Evolutionary conservation across 1,140 invertebrate species (phyloP).

Genomic region (Lepidurus packardi): DNA sequence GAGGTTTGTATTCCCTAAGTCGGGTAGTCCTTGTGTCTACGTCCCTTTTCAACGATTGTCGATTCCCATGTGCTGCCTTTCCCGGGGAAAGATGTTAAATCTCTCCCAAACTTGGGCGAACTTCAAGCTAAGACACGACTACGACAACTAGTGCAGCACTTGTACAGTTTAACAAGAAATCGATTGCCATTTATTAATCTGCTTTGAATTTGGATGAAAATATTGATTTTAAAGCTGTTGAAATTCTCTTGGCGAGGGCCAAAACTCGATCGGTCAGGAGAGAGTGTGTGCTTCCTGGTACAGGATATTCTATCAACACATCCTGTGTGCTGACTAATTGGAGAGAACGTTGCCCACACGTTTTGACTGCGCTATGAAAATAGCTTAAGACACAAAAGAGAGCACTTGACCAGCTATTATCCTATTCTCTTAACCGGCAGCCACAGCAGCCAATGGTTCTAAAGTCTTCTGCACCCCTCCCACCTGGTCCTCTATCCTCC

Average conservation of each 20-base stretch:
- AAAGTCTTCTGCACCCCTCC: not conserved
- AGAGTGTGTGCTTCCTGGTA: not conserved
- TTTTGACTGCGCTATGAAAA: not conserved
- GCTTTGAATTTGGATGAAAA: too few species aligned
- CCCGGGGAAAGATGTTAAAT: too few species aligned
- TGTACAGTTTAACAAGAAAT: too few species aligned
- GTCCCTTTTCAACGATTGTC: too few species aligned
- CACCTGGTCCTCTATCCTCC: not conserved
- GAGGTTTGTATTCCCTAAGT: too few species aligned
- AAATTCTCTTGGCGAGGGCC: not conserved
- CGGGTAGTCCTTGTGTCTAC: too few species aligned
- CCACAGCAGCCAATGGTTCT: not conserved
- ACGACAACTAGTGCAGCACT: too few species aligned
- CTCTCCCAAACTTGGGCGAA: too few species aligned
- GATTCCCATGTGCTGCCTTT: too few species aligned
- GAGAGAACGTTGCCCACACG: not conserved
- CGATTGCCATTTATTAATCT: too few species aligned
- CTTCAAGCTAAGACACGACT: too few species aligned
- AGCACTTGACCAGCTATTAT: not conserved
- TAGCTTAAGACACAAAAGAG: not conserved
- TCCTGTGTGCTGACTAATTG: constrained; percentile 8
- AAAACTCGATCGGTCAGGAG: not conserved
- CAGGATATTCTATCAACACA: constrained; percentile 19
- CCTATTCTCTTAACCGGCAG: not conserved
- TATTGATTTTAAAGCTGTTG: too few species aligned